Evolutionary conservation across 2,888 invertebrate genomes (phyloP).

Genomic region (Mythimna loreyi): DNA sequence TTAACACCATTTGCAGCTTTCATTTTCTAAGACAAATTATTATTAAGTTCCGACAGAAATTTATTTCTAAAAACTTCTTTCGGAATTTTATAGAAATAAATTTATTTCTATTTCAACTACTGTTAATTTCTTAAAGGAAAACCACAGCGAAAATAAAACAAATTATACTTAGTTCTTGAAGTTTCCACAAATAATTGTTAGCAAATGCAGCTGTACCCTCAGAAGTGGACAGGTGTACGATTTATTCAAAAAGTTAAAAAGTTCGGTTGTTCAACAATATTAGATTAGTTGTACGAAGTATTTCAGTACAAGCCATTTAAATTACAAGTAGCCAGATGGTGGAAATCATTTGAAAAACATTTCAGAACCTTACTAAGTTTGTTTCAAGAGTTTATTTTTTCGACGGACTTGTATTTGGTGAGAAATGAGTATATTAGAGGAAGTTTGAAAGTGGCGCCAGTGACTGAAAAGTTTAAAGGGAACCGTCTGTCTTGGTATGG

Average conservation of each 20-base stretch:
- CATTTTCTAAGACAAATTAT: background rate
- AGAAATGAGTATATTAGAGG: too few species aligned
- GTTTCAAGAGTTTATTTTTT: slow-evolving; percentile 2
- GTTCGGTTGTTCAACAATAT: slow-evolving; percentile 44
- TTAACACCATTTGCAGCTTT: background rate
- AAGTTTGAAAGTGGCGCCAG: too few species aligned
- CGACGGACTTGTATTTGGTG: too few species aligned
- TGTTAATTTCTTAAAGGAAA: slow-evolving; percentile 29
- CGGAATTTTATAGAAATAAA: too few species aligned
- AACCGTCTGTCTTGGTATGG: too few species aligned
- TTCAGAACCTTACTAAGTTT: background rate
- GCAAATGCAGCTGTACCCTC: slow-evolving; percentile 35
- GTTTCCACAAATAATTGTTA: slow-evolving; percentile 45
- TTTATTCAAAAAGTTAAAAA: slow-evolving; percentile 61
- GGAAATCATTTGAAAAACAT: slow-evolving; percentile 30
- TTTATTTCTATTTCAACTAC: background rate
- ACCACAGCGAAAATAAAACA: slow-evolving; percentile 25
- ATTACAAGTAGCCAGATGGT: slow-evolving; percentile 39
- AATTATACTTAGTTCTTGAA: slow-evolving; percentile 22
- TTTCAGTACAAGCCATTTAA: slow-evolving; percentile 46
- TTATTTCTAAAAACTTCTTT: too few species aligned
- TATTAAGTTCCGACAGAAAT: background rate
- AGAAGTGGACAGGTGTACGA: slow-evolving; percentile 38
- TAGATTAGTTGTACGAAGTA: slow-evolving; percentile 51
- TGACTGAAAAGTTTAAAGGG: too few species aligned